These are phyloP conservation scores for Orchestes rusci DNA, from an alignment of 2,888 invertebrate species.

Conservation along the genomic window DNA sequence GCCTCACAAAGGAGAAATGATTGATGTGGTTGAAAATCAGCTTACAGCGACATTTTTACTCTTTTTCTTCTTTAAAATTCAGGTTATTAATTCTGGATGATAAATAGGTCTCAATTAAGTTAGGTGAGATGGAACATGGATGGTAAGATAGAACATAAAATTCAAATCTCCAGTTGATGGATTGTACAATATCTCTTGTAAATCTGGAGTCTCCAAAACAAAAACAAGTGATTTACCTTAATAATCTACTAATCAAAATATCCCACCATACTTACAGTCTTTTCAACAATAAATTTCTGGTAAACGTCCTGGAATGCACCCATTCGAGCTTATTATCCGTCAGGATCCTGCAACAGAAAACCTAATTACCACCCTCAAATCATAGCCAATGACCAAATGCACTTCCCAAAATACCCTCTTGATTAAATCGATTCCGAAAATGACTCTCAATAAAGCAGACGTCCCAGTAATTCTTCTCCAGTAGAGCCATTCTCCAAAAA, in stretches of 20 bases:
- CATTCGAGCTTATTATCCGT: conserved; percentile 67
- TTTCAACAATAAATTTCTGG: conserved; percentile 51
- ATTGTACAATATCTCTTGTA: too few relatives aligned
- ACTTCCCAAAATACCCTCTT: conserved; percentile 13
- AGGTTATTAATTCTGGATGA: too few relatives aligned
- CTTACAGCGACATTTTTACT: not conserved
- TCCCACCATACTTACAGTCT: conserved; percentile 50
- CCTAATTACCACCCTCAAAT: too few relatives aligned
- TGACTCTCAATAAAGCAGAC: conserved; percentile 11
- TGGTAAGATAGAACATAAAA: too few relatives aligned
- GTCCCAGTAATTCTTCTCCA: conserved; percentile 7
- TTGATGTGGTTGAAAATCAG: not conserved
- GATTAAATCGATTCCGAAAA: conserved; percentile 15
- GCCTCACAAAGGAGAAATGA: not conserved
- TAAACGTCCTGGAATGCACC: conserved; percentile 60
- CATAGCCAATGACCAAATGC: too few relatives aligned
- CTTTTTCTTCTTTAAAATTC: too few relatives aligned
- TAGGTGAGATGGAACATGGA: too few relatives aligned
- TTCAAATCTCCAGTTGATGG: too few relatives aligned
- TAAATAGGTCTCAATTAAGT: too few relatives aligned
- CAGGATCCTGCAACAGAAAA: conserved; percentile 58
- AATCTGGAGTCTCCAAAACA: too few relatives aligned
- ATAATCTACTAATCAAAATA: too few relatives aligned
- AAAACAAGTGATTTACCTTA: too few relatives aligned
- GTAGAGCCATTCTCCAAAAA: conserved; percentile 4